Conservation (phyloP, 2,113 vertebrate genomes). For the Reinhardtius hippoglossoides region DNA sequence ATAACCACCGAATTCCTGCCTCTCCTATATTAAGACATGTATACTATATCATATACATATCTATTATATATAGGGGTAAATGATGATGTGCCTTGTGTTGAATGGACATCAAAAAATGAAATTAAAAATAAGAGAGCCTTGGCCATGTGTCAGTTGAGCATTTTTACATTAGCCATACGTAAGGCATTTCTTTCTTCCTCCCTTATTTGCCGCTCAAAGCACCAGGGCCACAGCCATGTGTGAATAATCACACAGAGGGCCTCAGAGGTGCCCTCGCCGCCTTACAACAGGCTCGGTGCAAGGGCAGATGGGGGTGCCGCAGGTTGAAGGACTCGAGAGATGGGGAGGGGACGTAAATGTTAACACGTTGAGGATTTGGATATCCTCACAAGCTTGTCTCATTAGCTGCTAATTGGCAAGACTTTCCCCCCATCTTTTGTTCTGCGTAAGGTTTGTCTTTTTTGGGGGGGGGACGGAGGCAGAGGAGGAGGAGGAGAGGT, state of each 20-base stretch:
- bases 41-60: background rate
- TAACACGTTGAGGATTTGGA: conserved; percentile 84
- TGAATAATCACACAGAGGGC: conserved; percentile 81
- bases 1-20: conserved; percentile 63
- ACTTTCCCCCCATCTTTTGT: conserved; percentile 83
- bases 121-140: conserved; percentile 55
- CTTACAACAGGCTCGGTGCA: conserved; percentile 69
- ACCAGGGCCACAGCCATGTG: conserved; percentile 75
- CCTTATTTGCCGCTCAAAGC: conserved; percentile 69
- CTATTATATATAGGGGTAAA: conserved; percentile 32
- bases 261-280: conserved; percentile 76
- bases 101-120: conserved; percentile 25
- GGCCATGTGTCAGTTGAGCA: conserved; percentile 70
- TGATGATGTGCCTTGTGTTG: conserved; percentile 5
- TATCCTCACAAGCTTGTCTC: conserved; percentile 87
- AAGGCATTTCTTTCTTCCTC: conserved; percentile 77
- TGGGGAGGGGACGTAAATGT: conserved; percentile 73
- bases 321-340: conserved; percentile 61
- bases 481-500: background rate
- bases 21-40: conserved; percentile 51
- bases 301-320: conserved; percentile 75
- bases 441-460: conserved; percentile 81
- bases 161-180: conserved; percentile 81
- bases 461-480: conserved; percentile 10
- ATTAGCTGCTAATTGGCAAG: conserved; percentile 89